These are phyloP conservation scores for Amblyraja radiata DNA, from an alignment of 2,797 vertebrate genomes.

Conservation along the genomic window DNA sequence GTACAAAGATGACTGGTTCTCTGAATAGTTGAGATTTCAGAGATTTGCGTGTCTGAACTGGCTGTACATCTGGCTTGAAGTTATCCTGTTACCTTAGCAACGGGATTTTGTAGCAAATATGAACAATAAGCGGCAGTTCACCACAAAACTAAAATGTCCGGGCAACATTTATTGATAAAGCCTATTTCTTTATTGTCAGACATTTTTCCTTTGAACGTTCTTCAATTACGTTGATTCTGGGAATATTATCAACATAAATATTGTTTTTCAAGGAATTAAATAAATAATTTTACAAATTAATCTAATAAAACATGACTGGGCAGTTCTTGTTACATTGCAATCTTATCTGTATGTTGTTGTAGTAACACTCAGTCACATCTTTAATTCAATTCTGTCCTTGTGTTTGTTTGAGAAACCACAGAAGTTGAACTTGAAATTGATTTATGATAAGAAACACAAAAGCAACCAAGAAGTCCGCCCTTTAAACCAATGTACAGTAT, in stretches of 20 bases:
- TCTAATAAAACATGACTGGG: not conserved
- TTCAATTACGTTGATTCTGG: not conserved
- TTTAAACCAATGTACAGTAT: not conserved
- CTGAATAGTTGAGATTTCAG: not conserved
- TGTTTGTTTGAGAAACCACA: not conserved
- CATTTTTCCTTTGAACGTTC: not conserved
- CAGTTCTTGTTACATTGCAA: not conserved
- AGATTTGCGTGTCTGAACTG: not conserved
- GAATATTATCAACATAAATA: not conserved
- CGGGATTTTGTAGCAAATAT: not conserved
- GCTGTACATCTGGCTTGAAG: not conserved
- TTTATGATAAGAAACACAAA: not conserved
- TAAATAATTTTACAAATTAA: not conserved
- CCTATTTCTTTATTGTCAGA: not conserved
- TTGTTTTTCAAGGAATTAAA: not conserved
- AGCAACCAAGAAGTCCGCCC: not conserved
- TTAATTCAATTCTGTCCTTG: not conserved
- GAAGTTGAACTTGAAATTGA: not conserved
- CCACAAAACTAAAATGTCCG: not conserved
- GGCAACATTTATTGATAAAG: not conserved
- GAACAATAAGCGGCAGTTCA: not conserved
- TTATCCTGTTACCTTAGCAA: not conserved
- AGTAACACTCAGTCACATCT: not conserved
- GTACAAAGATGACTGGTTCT: not conserved
- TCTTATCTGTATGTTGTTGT: not conserved